Base-by-base conservation (phyloP, 2,888 invertebrate species). In the Cotesia congregata region DNA sequence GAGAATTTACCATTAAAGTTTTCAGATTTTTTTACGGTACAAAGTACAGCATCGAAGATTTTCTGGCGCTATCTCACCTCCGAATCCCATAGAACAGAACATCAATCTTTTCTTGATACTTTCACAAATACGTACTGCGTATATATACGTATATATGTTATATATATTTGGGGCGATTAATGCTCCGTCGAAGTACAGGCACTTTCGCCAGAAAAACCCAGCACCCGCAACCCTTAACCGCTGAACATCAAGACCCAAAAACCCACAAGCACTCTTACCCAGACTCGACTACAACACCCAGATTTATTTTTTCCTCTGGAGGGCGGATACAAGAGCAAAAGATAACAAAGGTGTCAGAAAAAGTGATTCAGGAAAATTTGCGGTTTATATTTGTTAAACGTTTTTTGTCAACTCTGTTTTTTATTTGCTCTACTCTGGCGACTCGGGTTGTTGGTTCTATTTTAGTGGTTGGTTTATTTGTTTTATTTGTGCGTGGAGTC, bases 1-100 rank as follows among this genome's bases (percentile, higher is more conserved):
- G 80, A 79, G 77, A 80, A 80, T 80, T 79, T 91, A 90, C 39
- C 80, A 77, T 78, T 90, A 59, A 61, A 60, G 38, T 67, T 61
- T 41, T 15, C 17, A 39, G 64, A 40, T 65, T 65, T 61, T 68
- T 77, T 65, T 64, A 38, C 75, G 69, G 76, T 30, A 30, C 30
- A 30, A 30, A 30, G 30, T 30, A 30, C 30, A 30, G 2, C 30
- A 30, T 30, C 75, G 62, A 76, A 74, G 76, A 75, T 79, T 79
- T 74, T 74, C 76, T 79, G 38, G 39, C 61, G 17, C 62, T 39
- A 62, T 65, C 38, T 40, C 50, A 50, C 12, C 50, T 12, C 9
- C 77, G 72, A 68, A 77, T 75, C 76, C 70, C 72, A 72, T 72
- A 67, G 77, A 78, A 75, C 75, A 67, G 77, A 78, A 65, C 80